A percentile compares a stretch with the other conserved stretches of the same genome.
Evolutionary conservation across 2,888 invertebrate genomes (phyloP).

Genomic region (Heliconius sara): DNA sequence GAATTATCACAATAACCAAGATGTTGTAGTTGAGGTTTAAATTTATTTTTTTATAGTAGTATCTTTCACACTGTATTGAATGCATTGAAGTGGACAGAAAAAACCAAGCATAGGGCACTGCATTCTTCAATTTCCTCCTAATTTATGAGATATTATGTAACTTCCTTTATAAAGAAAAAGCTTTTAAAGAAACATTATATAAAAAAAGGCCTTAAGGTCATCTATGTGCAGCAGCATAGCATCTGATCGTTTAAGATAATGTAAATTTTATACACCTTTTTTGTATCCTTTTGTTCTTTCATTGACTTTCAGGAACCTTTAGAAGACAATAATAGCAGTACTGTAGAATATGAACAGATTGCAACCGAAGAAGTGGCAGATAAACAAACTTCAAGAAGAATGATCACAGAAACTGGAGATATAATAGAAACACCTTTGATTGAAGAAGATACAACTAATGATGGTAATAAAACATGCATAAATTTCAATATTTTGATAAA

Average conservation of each 20-base stretch:
- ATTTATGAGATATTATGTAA: background rate
- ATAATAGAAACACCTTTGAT: slow-evolving; percentile 66
- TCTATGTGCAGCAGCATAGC: background rate
- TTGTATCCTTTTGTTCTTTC: background rate
- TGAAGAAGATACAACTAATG: slow-evolving; percentile 31
- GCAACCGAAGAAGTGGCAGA: slow-evolving; percentile 49
- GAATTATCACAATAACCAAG: slow-evolving; percentile 86
- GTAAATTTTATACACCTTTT: background rate
- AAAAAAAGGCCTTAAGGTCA: background rate
- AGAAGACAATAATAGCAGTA: slow-evolving; percentile 50
- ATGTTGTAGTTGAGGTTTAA: slow-evolving; percentile 85
- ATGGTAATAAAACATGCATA: slow-evolving; percentile 4
- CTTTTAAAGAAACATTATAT: too few relatives aligned
- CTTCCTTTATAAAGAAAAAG: background rate
- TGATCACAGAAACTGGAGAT: slow-evolving; percentile 74
- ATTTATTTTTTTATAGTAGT: background rate
- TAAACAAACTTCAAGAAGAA: slow-evolving; percentile 60
- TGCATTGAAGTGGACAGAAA: background rate
- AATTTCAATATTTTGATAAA: background rate
- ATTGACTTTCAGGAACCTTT: slow-evolving; percentile 60
- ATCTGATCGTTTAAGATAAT: too few relatives aligned
- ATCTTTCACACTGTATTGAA: background rate
- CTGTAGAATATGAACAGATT: slow-evolving; percentile 46
- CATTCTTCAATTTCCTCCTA: background rate
- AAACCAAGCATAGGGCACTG: background rate